phyloP scores from a whole-genome alignment of 2,113 vertebrate species.

The Hippocampus barbouri region DNA sequence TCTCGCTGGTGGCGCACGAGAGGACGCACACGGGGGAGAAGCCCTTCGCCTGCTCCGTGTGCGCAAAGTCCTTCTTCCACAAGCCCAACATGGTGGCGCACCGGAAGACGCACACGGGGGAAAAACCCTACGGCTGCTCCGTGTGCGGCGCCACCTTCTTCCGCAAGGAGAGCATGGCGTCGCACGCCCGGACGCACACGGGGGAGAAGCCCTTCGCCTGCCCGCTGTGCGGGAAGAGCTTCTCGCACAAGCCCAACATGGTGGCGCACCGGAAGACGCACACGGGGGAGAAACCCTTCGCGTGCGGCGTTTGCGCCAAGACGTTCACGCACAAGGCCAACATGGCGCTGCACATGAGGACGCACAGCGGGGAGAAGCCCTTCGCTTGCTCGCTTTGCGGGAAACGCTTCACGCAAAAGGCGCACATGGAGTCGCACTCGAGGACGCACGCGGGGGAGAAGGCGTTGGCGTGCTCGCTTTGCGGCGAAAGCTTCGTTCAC shows the following conservation, averaged over 20 bases:
- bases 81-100: neutral
- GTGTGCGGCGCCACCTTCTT: neutral
- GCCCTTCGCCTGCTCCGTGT: neutral
- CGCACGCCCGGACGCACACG: neutral
- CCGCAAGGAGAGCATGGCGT: neutral
- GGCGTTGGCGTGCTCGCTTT: too few relatives aligned
- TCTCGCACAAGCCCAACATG: neutral
- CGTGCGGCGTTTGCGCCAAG: neutral
- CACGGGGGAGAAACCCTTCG: neutral
- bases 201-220: neutral
- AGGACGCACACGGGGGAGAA: neutral
- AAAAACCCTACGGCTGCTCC: neutral
- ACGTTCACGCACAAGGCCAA: neutral
- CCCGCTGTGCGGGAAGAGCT: neutral
- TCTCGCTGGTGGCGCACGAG: neutral
- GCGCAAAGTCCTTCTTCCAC: neutral
- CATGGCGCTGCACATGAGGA: neutral
- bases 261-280: neutral
- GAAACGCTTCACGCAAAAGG: neutral
- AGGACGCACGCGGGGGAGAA: neutral
- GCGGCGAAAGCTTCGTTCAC: too few relatives aligned
- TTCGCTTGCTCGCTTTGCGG: neutral
- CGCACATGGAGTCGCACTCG: neutral
- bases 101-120: neutral
- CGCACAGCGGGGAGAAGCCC: too few relatives aligned